A percentile compares a stretch with the other conserved stretches of the same genome.
These are phyloP conservation scores for Nesidiocoris tenuis DNA, from an alignment of 2,888 invertebrate species.

Conservation along the genomic window DNA sequence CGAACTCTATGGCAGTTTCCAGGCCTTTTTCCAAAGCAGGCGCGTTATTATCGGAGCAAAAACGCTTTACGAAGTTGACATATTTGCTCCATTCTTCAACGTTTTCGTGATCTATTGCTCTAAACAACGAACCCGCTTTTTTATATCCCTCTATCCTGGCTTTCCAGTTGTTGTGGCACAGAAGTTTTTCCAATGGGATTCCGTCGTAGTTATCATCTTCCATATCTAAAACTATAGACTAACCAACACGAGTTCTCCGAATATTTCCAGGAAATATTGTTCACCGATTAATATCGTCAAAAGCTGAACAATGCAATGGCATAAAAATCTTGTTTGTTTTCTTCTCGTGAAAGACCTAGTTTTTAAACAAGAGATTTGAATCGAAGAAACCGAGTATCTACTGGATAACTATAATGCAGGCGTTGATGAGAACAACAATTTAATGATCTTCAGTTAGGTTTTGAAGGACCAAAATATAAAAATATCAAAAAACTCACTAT, in stretches of 20 bases:
- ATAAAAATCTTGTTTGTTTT: too few relatives aligned
- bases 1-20: neutral
- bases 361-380: too few relatives aligned
- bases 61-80: neutral
- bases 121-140: neutral
- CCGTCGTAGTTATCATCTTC: conserved; percentile 5
- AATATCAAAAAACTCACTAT: too few relatives aligned
- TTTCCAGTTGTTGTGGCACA: conserved; percentile 25
- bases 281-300: too few relatives aligned
- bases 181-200: conserved; percentile 13
- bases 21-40: conserved; percentile 25
- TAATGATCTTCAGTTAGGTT: too few relatives aligned
- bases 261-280: too few relatives aligned
- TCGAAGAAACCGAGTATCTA: too few relatives aligned
- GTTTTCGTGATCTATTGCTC: neutral
- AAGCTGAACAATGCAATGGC: too few relatives aligned
- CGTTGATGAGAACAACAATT: too few relatives aligned
- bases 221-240: conserved; percentile 6
- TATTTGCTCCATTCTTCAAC: conserved; percentile 17
- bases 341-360: too few relatives aligned
- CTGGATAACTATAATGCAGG: too few relatives aligned
- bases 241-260: neutral
- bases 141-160: conserved; percentile 8
- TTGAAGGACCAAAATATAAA: too few relatives aligned
- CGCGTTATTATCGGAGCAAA: conserved; percentile 3